Base-by-base conservation (phyloP, 2,888 invertebrate genomes). In the Diarsia brunnea region DNA sequence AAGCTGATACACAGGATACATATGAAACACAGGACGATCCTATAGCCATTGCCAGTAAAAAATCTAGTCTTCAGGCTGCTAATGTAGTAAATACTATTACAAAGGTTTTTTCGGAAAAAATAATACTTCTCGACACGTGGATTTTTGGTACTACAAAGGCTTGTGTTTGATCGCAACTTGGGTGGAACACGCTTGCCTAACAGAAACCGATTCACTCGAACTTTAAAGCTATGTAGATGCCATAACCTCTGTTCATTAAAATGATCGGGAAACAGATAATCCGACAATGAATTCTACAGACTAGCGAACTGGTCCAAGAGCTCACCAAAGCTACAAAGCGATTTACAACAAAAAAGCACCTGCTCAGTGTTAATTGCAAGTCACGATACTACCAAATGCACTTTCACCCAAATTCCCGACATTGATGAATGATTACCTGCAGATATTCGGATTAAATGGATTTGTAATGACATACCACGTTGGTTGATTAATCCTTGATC, bases 401-500 rank as follows among this genome's bases (percentile, higher is more conserved):
- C 16, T 77, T 55, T 43, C 53, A 43, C 4, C 38, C 63, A 58
- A 64, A 76, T 77, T 49, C 49, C 31, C 21, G 64, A 66, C 43
- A 69, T 63, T 64, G 70, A 77, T 77, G 14, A 64, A 77, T 58
- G 63, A 64, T 43, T 77, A 64, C 49, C 55, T 77, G 77, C 77
- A 77, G 64, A 51, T 71, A 77, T 71, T 71, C 21, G 49, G 77
- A 71, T 77, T 64, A 77, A 3, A 64, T 51, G 63, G 77, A 77
- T 71, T 70, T 64, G 49, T 45, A 45, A 58, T 78, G 64, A 64
- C 77, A 77, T 77, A 71, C 55, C 71, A 64, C 43, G 64, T 16
- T 31, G 64, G 64, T 77, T 71, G 55, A 77, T 77, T 65, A 78
- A 78, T 60, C 45, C 19, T 78, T 71, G 71, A 77, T 72, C 65